These are phyloP conservation scores for Nothocercus julius DNA, from an alignment of 2,113 vertebrate species.

Conservation along the genomic window DNA sequence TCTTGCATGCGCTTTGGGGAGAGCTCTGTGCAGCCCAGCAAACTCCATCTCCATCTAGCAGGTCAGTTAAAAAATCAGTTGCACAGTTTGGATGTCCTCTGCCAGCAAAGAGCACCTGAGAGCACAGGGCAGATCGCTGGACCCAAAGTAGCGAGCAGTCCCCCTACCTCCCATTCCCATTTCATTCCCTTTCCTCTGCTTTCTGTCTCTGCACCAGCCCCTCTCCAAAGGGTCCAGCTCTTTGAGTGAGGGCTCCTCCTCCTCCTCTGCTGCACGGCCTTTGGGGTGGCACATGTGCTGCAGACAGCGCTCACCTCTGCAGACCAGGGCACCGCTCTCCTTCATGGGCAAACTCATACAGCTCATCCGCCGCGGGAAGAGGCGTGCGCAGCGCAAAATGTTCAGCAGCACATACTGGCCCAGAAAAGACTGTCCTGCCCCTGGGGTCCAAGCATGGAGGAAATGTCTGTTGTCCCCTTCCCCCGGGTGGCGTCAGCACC, in stretches of 20 bases:
- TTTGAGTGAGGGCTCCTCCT: background rate
- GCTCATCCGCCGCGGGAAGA: background rate
- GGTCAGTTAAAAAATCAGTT: background rate
- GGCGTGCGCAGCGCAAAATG: background rate
- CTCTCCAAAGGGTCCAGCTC: background rate
- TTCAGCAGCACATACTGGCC: background rate
- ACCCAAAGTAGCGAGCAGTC: background rate
- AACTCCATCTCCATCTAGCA: background rate
- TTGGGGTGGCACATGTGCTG: background rate
- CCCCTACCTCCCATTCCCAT: background rate
- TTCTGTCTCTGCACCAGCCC: background rate
- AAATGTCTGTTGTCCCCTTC: background rate
- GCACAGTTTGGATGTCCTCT: background rate
- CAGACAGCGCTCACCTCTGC: background rate
- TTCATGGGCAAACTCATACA: background rate
- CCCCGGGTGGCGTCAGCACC: background rate
- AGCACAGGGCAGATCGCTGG: background rate
- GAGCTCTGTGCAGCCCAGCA: background rate
- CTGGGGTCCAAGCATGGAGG: background rate
- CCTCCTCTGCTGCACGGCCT: background rate
- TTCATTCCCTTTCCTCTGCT: background rate
- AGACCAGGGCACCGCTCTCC: background rate
- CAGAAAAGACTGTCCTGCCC: background rate
- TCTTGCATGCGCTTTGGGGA: accelerated
- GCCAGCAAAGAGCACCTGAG: background rate